Evolutionary conservation across 2,113 vertebrate genomes (phyloP).

Genomic region (Xiphorhynchus elegans): DNA sequence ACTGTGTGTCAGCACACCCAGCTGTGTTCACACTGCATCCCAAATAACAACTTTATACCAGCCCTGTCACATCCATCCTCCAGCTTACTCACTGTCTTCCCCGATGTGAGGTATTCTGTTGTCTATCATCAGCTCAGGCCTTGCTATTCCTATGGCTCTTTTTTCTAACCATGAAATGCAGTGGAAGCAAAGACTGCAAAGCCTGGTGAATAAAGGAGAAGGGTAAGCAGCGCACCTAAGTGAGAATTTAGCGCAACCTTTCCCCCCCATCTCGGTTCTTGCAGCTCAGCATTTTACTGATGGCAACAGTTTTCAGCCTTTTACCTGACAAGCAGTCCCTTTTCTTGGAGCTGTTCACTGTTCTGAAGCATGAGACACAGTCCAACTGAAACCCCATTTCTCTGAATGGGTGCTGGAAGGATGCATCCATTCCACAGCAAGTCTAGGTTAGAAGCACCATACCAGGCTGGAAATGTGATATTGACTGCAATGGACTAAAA

Average conservation of each 20-base stretch:
- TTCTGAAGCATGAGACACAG: not conserved
- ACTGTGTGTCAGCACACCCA: not conserved
- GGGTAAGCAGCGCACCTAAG: not conserved
- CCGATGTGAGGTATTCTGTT: accelerated
- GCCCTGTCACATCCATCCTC: not conserved
- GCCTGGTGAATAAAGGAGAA: accelerated
- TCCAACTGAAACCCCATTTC: not conserved
- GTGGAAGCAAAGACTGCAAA: not conserved
- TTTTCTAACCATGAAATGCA: not conserved
- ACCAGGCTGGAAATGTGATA: not conserved
- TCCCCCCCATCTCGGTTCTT: not conserved
- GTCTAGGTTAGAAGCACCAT: not conserved
- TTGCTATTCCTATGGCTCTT: not conserved
- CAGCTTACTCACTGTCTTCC: not conserved
- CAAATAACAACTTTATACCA: not conserved
- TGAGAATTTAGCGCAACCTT: not conserved
- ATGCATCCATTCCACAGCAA: not conserved
- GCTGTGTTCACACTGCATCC: not conserved
- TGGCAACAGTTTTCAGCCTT: not conserved
- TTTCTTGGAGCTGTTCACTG: not conserved
- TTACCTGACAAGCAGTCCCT: not conserved
- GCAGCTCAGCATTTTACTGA: not conserved
- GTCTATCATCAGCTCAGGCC: accelerated
- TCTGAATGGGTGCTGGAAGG: not conserved
- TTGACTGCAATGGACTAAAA: not conserved